phyloP scores from a whole-genome alignment of 2,888 invertebrate species.

The Lithophane ornitopus region DNA sequence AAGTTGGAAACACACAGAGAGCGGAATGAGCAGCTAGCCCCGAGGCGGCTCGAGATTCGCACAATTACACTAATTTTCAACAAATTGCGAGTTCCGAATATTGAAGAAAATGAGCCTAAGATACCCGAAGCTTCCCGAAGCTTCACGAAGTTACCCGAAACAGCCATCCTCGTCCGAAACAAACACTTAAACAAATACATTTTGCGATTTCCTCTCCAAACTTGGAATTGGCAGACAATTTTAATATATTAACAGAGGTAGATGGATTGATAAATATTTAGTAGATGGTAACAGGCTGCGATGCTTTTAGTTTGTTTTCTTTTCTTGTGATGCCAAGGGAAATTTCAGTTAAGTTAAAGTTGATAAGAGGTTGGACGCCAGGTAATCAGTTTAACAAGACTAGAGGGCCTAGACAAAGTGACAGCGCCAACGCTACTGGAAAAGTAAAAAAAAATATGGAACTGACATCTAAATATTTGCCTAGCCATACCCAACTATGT shows the following conservation, averaged over 20 bases:
- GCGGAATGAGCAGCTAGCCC: constrained; percentile 41
- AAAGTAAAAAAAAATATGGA: too few species aligned
- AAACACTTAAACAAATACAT: constrained; percentile 58
- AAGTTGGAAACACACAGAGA: constrained; percentile 43
- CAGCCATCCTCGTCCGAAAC: constrained; percentile 29
- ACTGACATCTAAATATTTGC: too few species aligned
- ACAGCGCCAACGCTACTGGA: too few species aligned
- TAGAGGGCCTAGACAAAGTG: too few species aligned
- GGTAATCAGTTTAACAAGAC: background rate
- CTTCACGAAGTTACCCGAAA: constrained; percentile 23
- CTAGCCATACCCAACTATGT: too few species aligned
- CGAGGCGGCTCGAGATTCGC: constrained; percentile 18
- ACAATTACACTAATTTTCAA: constrained; percentile 64
- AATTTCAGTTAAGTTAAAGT: too few species aligned
- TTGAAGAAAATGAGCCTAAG: constrained; percentile 55
- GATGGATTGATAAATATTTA: constrained; percentile 65
- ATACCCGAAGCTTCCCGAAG: constrained; percentile 30
- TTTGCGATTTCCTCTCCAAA: constrained; percentile 45
- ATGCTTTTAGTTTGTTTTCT: constrained; percentile 54
- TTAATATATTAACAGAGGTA: constrained; percentile 62
- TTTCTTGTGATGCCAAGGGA: constrained; percentile 11
- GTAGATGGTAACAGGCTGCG: constrained; percentile 55
- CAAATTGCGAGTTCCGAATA: constrained; percentile 58
- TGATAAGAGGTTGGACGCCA: background rate
- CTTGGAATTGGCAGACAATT: constrained; percentile 58